These are phyloP conservation scores for Venusia cambrica DNA, from an alignment of 2,888 invertebrate species.

Conservation along the genomic window DNA sequence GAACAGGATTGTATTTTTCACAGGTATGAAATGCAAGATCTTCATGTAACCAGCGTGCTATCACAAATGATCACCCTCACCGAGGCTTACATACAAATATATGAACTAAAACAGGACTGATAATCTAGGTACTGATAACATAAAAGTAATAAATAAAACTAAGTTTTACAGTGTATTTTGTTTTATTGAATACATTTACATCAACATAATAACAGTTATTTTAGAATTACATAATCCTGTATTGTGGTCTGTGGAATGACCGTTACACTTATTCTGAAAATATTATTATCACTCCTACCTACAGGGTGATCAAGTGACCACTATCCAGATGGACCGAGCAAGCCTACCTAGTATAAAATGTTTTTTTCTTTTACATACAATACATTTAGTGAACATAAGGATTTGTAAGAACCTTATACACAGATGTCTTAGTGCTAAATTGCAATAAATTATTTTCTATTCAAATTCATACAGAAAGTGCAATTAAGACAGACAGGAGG, in stretches of 20 bases:
- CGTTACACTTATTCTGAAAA: constrained; percentile 55
- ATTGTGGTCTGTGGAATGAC: constrained; percentile 53
- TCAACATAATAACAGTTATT: constrained; percentile 51
- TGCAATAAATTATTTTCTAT: too few relatives aligned
- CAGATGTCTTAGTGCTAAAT: too few relatives aligned
- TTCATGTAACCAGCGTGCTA: constrained; percentile 98
- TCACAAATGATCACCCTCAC: constrained; percentile 99
- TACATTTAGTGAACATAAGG: too few relatives aligned
- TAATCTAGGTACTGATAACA: constrained; percentile 38
- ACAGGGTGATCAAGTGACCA: too few relatives aligned
- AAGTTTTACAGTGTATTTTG: constrained; percentile 41
- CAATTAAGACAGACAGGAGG: too few relatives aligned
- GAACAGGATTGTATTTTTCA: constrained; percentile 35
- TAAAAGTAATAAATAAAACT: constrained; percentile 36
- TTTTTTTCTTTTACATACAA: too few relatives aligned
- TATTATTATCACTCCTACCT: too few relatives aligned
- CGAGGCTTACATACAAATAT: constrained; percentile 98
- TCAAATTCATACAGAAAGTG: too few relatives aligned
- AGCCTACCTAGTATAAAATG: too few relatives aligned
- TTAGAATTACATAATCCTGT: constrained; percentile 17
- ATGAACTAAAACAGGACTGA: constrained; percentile 81
- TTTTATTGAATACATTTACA: constrained; percentile 58
- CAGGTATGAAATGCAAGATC: constrained; percentile 95
- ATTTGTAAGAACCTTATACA: too few relatives aligned
- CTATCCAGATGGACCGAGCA: too few relatives aligned